Percentiles rank a stretch among this genome's conserved stretches.
phyloP scores from a whole-genome alignment of 2,797 vertebrate species.

The Spondyliosoma cantharus region DNA sequence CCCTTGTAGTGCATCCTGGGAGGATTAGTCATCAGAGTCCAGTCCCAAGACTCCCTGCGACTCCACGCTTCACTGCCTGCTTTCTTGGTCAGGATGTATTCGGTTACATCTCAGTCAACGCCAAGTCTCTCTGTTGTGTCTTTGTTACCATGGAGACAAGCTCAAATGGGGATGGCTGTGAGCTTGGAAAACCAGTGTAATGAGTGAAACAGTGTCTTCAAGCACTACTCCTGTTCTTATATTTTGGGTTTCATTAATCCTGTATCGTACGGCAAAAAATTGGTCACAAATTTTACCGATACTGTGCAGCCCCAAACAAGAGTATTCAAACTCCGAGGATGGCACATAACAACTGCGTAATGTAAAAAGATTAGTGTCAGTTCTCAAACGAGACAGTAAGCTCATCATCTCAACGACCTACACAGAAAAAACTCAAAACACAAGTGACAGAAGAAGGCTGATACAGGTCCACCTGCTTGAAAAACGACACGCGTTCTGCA shows the following conservation, averaged over 20 bases:
- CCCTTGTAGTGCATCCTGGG: constrained; percentile 32
- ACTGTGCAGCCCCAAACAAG: not conserved
- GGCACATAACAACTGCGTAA: not conserved
- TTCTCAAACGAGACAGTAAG: not conserved
- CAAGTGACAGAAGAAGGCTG: too few species aligned
- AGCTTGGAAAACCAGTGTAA: constrained; percentile 19
- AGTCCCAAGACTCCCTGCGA: constrained; percentile 19
- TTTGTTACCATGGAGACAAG: constrained; percentile 52
- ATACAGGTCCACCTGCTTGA: not conserved
- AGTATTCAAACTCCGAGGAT: not conserved
- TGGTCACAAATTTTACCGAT: too few species aligned
- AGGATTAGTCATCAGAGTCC: constrained; percentile 57
- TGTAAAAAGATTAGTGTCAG: not conserved
- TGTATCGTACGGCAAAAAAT: too few species aligned
- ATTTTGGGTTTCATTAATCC: not conserved
- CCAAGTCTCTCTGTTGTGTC: constrained; percentile 40
- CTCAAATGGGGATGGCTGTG: constrained; percentile 19
- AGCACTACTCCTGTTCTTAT: not conserved
- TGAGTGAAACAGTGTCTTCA: not conserved
- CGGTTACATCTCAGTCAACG: constrained; percentile 26
- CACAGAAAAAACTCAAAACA: not conserved
- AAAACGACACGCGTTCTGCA: not conserved
- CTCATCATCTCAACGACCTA: not conserved
- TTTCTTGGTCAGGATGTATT: constrained; percentile 20
- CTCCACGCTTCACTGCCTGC: constrained; percentile 12